Evolutionary conservation across 2,888 invertebrate species (phyloP), one percentile per base, ranked within the genome.

Genomic region (Apotomis capreana): DNA sequence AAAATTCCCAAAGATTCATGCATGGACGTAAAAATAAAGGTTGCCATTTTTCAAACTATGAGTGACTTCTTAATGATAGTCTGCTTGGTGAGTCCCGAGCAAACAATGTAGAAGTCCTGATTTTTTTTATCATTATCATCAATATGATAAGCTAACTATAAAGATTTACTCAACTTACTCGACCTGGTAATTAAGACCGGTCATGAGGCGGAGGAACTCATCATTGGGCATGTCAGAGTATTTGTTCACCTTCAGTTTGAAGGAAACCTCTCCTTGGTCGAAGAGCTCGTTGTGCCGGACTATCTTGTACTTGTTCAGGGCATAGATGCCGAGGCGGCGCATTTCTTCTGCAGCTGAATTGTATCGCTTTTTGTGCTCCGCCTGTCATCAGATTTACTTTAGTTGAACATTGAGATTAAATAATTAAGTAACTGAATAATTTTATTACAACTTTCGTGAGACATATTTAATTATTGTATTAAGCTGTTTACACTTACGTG

Each of bases 151-250:
- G 40, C 2, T 40, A 40, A 40, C 5, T 40, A 40, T 40, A 40
- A 40, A 40, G 5, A 40, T 40, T 6, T 40, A 5, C 6, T 15
- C 8, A 15, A 65, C 65, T 65, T 4, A 65, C 55, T 46, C 55
- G 8, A 12, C 46, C n/a, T 65, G 65, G 36, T 65, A 65, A 44
- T 44, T 65, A 55, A 65, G 55, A 3, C 65, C 65, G 55, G 55
- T 65, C 65, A 65, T 65, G 3, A 44, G 55, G 8, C 26, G 36
- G 4, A 46, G 44, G 5, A 65, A 65, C 44, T 65, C 97, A 77
- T 96, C 95, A 80, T 95, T 95, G 63, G 96, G 94, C 95, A 97
- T 93, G 87, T 97, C 97, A 63, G 95, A 95, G 84, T 95, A 97
- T 82, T 96, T 95, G 87, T 97, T 97, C 78, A 96, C 82, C 8